phyloP scores from a whole-genome alignment of 2,797 vertebrate genomes.

The Molossus molossus region DNA sequence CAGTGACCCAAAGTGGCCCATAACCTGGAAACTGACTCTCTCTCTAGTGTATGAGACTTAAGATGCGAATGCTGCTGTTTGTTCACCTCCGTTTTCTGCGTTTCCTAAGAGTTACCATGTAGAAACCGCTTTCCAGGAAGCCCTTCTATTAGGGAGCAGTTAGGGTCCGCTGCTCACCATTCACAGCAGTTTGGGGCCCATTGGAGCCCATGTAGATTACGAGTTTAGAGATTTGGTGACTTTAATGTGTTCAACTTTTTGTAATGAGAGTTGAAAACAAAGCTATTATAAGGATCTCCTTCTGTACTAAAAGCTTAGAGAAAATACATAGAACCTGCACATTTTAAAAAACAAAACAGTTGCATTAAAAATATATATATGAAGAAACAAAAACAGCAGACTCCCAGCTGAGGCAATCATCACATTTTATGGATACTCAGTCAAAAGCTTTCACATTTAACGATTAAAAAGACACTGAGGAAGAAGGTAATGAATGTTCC shows the following conservation, averaged over 20 bases:
- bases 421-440: slow-evolving; percentile 76
- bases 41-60: background rate
- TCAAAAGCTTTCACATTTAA: slow-evolving; percentile 82
- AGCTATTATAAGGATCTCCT: slow-evolving; percentile 21
- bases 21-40: background rate
- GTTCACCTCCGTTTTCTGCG: background rate
- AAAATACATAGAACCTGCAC: slow-evolving; percentile 39
- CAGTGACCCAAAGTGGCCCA: background rate
- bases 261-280: slow-evolving; percentile 62
- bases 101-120: background rate
- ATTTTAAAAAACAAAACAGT: slow-evolving; percentile 65
- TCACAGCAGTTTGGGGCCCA: slow-evolving; percentile 13
- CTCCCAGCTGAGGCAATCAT: slow-evolving; percentile 76
- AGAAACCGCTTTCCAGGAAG: slow-evolving; percentile 43
- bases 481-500: slow-evolving; percentile 81
- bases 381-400: slow-evolving; percentile 74
- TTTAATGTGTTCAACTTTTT: slow-evolving; percentile 56
- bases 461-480: slow-evolving; percentile 80
- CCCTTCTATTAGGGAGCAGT: slow-evolving; percentile 14
- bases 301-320: slow-evolving; percentile 59
- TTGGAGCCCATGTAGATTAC: slow-evolving; percentile 6
- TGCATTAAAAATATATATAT: slow-evolving; percentile 63
- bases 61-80: background rate
- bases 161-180: slow-evolving; percentile 40
- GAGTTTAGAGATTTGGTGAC: slow-evolving; percentile 42